These are phyloP conservation scores for Pterostichus niger DNA, from an alignment of 2,888 invertebrate species.

Conservation along the genomic window DNA sequence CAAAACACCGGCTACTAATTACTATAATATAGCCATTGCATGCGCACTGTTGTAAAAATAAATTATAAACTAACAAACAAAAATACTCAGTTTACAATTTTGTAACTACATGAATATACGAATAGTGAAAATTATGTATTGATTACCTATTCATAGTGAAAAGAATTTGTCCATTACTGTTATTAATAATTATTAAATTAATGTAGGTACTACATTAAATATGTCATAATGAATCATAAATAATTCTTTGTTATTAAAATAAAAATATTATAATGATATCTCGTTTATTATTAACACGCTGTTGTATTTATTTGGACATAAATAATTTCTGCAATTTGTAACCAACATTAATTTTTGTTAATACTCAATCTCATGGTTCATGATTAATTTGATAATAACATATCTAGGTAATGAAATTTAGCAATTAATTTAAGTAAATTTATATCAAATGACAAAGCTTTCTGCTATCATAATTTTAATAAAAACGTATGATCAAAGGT, in stretches of 20 bases:
- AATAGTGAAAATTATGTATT: background rate
- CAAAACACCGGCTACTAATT: conserved; percentile 43
- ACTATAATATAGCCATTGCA: conserved; percentile 50
- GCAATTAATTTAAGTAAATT: conserved; percentile 31
- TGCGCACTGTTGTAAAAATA: conserved; percentile 31
- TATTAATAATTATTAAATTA: conserved; percentile 32
- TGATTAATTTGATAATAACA: conserved; percentile 31
- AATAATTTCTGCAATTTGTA: conserved; percentile 36
- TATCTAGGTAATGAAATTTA: conserved; percentile 31
- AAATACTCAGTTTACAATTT: conserved; percentile 8
- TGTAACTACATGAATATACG: background rate
- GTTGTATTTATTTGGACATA: background rate
- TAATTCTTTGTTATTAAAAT: conserved; percentile 42
- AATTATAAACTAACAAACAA: conserved; percentile 18
- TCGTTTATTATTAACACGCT: conserved; percentile 41
- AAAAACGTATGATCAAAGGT: conserved; percentile 2
- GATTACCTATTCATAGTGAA: conserved; percentile 9
- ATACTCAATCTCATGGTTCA: conserved; percentile 1
- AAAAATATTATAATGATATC: conserved; percentile 37
- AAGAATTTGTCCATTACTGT: conserved; percentile 2
- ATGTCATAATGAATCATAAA: conserved; percentile 18
- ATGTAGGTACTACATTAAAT: conserved; percentile 8
- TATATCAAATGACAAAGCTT: background rate
- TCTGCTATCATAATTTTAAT: background rate
- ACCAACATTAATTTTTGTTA: conserved; percentile 42